phyloP scores from a whole-genome alignment of 2,113 vertebrate species.

The Brachyhypopomus occidentalis region DNA sequence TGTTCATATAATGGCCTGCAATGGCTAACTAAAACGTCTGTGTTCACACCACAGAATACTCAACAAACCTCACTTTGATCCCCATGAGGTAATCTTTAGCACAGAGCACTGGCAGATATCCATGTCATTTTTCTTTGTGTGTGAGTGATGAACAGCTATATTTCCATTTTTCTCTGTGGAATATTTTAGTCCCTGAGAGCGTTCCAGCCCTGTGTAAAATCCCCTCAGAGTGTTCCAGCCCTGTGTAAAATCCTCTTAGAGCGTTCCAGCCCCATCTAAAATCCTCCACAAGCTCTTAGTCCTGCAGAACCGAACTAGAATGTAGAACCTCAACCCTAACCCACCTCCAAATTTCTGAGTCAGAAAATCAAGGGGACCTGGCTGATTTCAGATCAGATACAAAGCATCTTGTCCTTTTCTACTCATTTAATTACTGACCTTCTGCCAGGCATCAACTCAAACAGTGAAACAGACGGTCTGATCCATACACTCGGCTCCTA shows the following conservation, averaged over 20 bases:
- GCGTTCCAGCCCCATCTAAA: slow-evolving; percentile 41
- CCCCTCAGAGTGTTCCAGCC: slow-evolving; percentile 47
- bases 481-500: slow-evolving; percentile 24
- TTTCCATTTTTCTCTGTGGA: slow-evolving; percentile 24
- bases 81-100: neutral
- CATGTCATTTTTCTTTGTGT: neutral
- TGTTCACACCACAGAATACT: slow-evolving; percentile 11
- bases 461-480: neutral
- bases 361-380: slow-evolving; percentile 51
- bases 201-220: slow-evolving; percentile 39
- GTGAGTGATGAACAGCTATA: slow-evolving; percentile 21
- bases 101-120: neutral
- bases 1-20: slow-evolving; percentile 30
- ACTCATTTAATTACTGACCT: slow-evolving; percentile 40
- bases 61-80: slow-evolving; percentile 32
- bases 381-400: slow-evolving; percentile 56
- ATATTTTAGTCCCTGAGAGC: slow-evolving; percentile 34
- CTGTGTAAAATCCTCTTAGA: too few relatives aligned
- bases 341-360: slow-evolving; percentile 53
- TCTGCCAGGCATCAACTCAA: neutral
- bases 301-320: slow-evolving; percentile 55
- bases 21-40: slow-evolving; percentile 25
- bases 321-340: slow-evolving; percentile 44
- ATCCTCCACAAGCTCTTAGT: slow-evolving; percentile 20
- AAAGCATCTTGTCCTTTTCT: slow-evolving; percentile 32